Base-by-base conservation (phyloP, 1,140 invertebrate genomes). In the Drosophila nigromelanica region DNA sequence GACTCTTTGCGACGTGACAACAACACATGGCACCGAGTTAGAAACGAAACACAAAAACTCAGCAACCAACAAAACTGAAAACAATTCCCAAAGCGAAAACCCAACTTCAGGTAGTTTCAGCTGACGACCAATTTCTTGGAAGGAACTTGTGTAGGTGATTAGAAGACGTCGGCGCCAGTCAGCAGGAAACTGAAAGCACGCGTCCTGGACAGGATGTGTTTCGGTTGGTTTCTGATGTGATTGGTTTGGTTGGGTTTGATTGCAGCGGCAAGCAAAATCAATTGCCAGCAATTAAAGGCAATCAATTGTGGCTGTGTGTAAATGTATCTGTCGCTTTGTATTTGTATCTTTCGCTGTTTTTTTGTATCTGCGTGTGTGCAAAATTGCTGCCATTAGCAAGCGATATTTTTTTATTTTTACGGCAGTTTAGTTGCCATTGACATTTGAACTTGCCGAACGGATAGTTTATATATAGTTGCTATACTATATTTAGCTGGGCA, bases 381-480 rank as follows among this genome's bases (percentile, higher is more conserved):
- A 85, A 85, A 80, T 86, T 86, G 74, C 66, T 59, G 61, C 73
- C 63, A 83, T 83, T 85, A 83, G 80, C 76, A 69, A 68, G 43
- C 48, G 64, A 73, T 73, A 67, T 77, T 69, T 67, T 67, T 47
- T 50, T 42, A 45, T 35, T 42, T 50, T 14, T 15, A 39, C 37
- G 63, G 69, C 77, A 80, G 87, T 80, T 89, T 74, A 83, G 55
- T 89, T 89, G 80, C 80, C 85, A 89, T 89, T 89, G 83, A 89
- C 83, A 89, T 89, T 89, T 89, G 83, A 89, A 89, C 83, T 80
- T 83, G 80, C 45, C 37, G 39, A 63, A 59, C 64, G 66, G 21
- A 50, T 37, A 61, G 56, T 58, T 58, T 30, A 59, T 24, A 24
- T 2, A 24, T 24, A 58, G 37, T 50, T 40, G 47, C 15, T 11